These are phyloP conservation scores for Macrosoma leucophasiata DNA, from an alignment of 2,888 invertebrate genomes.

Conservation along the genomic window DNA sequence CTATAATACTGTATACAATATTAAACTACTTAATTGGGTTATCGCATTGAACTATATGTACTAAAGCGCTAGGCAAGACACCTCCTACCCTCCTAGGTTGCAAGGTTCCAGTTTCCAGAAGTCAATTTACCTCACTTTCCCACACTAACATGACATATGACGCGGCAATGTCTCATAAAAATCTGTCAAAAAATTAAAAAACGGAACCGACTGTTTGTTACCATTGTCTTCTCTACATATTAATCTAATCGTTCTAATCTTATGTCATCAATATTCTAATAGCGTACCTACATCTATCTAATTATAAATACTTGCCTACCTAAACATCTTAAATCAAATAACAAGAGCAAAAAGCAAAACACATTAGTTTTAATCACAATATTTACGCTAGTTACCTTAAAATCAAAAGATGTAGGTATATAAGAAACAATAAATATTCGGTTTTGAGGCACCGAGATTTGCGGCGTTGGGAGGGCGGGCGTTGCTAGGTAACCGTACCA, in stretches of 20 bases:
- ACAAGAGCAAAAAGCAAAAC: not conserved
- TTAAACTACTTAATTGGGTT: too few species aligned
- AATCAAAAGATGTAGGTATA: conserved; percentile 36
- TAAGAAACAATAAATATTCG: conserved; percentile 62
- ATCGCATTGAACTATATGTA: too few species aligned
- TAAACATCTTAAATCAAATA: too few species aligned
- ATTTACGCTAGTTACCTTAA: conserved; percentile 3
- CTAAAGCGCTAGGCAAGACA: too few species aligned
- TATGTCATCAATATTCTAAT: not conserved
- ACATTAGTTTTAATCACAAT: conserved; percentile 3
- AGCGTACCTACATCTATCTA: too few species aligned
- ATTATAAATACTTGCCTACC: too few species aligned
- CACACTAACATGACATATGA: too few species aligned
- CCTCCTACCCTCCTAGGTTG: too few species aligned
- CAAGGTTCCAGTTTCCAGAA: too few species aligned
- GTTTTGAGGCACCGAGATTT: conserved; percentile 66
- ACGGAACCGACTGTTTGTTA: too few species aligned
- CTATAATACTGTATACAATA: too few species aligned
- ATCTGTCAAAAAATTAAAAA: conserved; percentile 6
- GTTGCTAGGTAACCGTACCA: conserved; percentile 58
- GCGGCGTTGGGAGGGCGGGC: conserved; percentile 56
- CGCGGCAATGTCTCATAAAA: not conserved
- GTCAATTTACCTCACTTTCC: too few species aligned
- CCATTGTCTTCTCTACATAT: not conserved
- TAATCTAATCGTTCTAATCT: not conserved